phyloP scores from a whole-genome alignment of 2,888 invertebrate species.

The Lysandra bellargus region DNA sequence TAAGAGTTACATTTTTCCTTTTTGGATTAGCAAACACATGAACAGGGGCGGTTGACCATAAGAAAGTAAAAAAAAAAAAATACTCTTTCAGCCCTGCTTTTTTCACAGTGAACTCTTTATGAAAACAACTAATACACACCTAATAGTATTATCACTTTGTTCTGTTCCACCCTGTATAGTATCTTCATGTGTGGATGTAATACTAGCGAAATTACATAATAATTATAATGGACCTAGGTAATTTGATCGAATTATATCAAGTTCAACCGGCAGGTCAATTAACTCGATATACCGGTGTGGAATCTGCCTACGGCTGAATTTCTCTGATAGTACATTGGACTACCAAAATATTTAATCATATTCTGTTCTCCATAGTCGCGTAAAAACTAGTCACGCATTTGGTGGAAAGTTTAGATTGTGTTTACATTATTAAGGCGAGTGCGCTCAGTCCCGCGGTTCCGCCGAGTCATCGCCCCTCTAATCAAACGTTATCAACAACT shows the following conservation, averaged over 20 bases:
- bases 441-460: not conserved
- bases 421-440: constrained; percentile 13
- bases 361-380: no score
- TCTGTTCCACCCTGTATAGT: no score
- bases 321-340: not conserved
- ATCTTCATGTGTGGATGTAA: no score
- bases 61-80: no score
- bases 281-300: no score
- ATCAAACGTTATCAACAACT: constrained; percentile 12
- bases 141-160: no score
- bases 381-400: not conserved
- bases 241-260: not conserved
- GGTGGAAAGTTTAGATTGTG: constrained; percentile 9
- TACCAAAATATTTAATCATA: not conserved
- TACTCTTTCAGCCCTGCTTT: no score
- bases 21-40: no score
- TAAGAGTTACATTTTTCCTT: no score
- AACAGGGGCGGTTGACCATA: no score
- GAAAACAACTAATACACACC: no score
- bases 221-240: not conserved
- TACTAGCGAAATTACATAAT: not conserved
- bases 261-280: not conserved
- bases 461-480: not conserved
- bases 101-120: no score
- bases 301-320: not conserved